Evolutionary conservation across 2,113 vertebrate species (phyloP).

Genomic region (Polypterus bichir): DNA sequence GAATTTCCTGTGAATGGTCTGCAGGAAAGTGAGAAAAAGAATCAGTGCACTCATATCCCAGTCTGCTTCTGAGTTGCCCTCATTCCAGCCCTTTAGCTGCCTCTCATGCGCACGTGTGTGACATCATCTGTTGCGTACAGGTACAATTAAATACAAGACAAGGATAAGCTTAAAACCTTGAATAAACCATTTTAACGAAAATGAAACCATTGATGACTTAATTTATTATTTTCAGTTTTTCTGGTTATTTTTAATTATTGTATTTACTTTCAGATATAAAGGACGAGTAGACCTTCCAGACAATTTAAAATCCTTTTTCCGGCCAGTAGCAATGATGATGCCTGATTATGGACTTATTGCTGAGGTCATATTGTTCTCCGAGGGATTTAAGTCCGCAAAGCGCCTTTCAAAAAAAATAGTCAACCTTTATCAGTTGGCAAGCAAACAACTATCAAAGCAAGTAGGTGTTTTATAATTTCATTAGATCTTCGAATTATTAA

Average conservation of each 20-base stretch:
- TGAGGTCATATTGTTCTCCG: slow-evolving; percentile 39
- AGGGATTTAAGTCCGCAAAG: slow-evolving; percentile 42
- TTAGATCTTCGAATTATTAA: neutral
- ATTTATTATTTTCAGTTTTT: too few relatives aligned
- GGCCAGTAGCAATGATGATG: slow-evolving; percentile 42
- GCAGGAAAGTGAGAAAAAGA: too few relatives aligned
- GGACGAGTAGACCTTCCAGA: slow-evolving; percentile 40
- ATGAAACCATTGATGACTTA: too few relatives aligned
- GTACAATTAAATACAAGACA: too few relatives aligned
- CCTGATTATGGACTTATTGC: slow-evolving; percentile 40
- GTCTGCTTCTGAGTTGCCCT: too few relatives aligned
- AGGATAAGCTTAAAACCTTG: neutral
- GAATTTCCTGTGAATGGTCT: too few relatives aligned
- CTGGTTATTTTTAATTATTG: too few relatives aligned
- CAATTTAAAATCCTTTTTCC: slow-evolving; percentile 43
- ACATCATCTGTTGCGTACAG: too few relatives aligned
- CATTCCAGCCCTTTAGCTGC: too few relatives aligned
- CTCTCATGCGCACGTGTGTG: too few relatives aligned
- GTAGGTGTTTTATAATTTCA: slow-evolving; percentile 20
- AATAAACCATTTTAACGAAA: neutral
- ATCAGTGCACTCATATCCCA: too few relatives aligned
- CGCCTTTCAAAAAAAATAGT: slow-evolving; percentile 37
- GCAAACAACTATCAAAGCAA: slow-evolving; percentile 40
- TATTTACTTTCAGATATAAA: slow-evolving; percentile 28
- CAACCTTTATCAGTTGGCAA: slow-evolving; percentile 32